Evolutionary conservation across 1,140 invertebrate species (phyloP).

Genomic region (Grapholita molesta): DNA sequence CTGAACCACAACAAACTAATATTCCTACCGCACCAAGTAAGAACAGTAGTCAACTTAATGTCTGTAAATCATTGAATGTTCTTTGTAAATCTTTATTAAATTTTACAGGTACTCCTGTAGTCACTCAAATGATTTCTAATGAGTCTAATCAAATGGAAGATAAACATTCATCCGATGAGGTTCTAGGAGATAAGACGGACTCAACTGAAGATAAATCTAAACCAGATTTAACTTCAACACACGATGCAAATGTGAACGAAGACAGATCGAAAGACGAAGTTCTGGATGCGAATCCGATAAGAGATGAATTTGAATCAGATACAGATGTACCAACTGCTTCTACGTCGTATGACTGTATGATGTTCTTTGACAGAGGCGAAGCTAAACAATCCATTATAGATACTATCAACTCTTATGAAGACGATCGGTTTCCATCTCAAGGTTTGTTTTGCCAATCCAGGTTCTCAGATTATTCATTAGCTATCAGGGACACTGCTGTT

Average conservation of each 20-base stretch:
- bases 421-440: constrained; percentile 59
- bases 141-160: no score
- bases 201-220: not conserved
- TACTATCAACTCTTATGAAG: constrained; percentile 48
- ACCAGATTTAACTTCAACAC: not conserved
- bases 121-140: no score
- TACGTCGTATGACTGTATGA: constrained; percentile 22
- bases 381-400: constrained; percentile 36
- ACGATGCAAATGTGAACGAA: not conserved
- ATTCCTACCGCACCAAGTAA: not conserved
- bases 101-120: no score
- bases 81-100: no score
- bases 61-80: no score
- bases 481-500: no score
- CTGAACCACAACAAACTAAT: not conserved
- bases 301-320: not conserved
- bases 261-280: not conserved
- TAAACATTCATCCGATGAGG: no score
- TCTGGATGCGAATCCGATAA: not conserved
- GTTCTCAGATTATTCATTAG: no score
- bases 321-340: not conserved
- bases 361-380: constrained; percentile 24
- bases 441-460: constrained; percentile 40
- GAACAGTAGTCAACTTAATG: no score
- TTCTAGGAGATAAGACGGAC: not conserved